Evolutionary conservation across 2,797 vertebrate genomes (phyloP).

Genomic region (Macropus fuliginosus): DNA sequence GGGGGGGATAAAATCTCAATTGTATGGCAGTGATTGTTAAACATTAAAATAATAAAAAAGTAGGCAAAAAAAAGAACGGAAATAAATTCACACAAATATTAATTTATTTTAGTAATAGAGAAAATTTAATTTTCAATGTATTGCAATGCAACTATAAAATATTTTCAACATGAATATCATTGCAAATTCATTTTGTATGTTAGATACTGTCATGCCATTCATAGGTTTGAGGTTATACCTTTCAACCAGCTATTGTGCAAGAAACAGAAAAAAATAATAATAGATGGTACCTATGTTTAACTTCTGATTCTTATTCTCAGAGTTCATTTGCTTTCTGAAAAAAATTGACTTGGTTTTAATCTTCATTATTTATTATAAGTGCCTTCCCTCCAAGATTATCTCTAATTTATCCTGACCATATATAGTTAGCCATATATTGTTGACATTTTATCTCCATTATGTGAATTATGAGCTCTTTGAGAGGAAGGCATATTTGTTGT

Average conservation of each 20-base stretch:
- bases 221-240: not conserved
- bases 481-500: too few relatives aligned
- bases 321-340: not conserved
- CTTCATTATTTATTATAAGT: too few relatives aligned
- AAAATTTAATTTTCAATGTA: not conserved
- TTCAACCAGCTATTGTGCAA: not conserved
- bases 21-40: too few relatives aligned
- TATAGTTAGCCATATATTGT: too few relatives aligned
- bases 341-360: too few relatives aligned
- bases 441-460: too few relatives aligned
- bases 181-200: not conserved
- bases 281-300: not conserved
- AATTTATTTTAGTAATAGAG: not conserved
- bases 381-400: too few relatives aligned
- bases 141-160: not conserved
- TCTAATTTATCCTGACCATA: too few relatives aligned
- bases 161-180: not conserved
- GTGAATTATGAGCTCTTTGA: too few relatives aligned
- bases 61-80: too few relatives aligned
- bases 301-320: not conserved
- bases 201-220: not conserved
- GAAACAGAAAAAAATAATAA: not conserved
- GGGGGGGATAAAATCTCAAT: too few relatives aligned
- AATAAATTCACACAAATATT: not conserved
- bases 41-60: too few relatives aligned